These are phyloP conservation scores for Lepus townsendii DNA, from an alignment of 2,797 vertebrate genomes.

Conservation along the genomic window DNA sequence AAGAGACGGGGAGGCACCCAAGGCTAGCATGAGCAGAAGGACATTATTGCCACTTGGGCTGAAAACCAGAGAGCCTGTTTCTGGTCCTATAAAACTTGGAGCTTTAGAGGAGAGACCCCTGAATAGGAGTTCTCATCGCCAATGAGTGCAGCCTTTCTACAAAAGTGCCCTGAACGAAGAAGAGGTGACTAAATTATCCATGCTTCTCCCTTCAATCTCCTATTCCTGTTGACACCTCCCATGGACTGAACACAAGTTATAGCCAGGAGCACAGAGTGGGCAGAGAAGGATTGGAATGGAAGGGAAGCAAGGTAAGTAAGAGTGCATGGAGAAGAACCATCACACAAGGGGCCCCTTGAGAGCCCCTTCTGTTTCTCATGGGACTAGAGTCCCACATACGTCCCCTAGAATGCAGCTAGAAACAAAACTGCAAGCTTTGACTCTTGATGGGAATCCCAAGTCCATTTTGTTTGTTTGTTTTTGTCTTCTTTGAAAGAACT, in stretches of 20 bases:
- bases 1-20: neutral
- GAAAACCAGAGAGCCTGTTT: neutral
- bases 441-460: neutral
- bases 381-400: accelerated
- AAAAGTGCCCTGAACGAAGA: neutral
- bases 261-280: neutral
- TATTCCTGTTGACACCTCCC: neutral
- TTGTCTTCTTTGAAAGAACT: neutral
- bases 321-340: neutral
- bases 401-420: neutral
- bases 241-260: neutral
- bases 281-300: neutral
- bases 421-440: neutral
- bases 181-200: neutral
- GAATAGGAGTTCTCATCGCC: neutral
- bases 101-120: neutral
- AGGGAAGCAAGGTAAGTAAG: neutral
- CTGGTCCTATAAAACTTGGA: neutral
- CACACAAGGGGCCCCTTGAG: neutral
- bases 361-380: neutral
- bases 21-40: neutral
- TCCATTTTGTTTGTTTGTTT: neutral
- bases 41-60: neutral
- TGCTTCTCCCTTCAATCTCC: neutral
- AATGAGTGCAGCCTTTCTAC: neutral